These are phyloP conservation scores for Esox lucius DNA, from an alignment of 2,797 vertebrate species.

Conservation along the genomic window DNA sequence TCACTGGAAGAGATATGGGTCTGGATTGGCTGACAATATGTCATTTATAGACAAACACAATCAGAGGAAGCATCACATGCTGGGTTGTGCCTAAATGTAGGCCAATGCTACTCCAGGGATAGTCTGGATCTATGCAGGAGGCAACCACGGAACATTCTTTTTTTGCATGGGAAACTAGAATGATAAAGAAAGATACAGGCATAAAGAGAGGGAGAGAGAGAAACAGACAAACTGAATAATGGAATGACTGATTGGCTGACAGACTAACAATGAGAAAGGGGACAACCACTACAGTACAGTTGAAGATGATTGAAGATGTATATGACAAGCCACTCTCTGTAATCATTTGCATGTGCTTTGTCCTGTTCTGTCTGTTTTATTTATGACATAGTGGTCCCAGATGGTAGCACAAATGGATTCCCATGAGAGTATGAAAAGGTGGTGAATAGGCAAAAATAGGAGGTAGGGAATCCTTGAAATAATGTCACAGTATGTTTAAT, in stretches of 20 bases:
- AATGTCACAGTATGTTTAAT: too few species aligned
- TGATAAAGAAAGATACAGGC: constrained; percentile 19
- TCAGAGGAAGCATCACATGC: constrained; percentile 59
- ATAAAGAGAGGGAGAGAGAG: background rate
- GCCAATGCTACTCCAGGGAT: constrained; percentile 65
- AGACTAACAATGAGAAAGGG: background rate
- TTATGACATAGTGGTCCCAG: too few species aligned
- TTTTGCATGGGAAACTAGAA: constrained; percentile 48
- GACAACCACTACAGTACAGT: background rate
- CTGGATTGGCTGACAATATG: constrained; percentile 65
- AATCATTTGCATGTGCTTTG: too few species aligned
- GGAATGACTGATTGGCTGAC: too few species aligned
- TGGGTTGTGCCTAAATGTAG: constrained; percentile 68
- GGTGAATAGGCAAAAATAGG: too few species aligned
- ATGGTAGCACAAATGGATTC: too few species aligned
- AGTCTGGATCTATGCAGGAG: constrained; percentile 43
- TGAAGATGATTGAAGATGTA: too few species aligned
- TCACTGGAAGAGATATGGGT: constrained; percentile 38
- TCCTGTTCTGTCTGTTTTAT: background rate
- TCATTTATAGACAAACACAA: constrained; percentile 57
- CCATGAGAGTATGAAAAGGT: too few species aligned
- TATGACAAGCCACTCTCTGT: too few species aligned
- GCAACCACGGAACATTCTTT: constrained; percentile 51
- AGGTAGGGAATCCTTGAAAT: too few species aligned
- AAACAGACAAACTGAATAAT: background rate